Evolutionary conservation across 1,140 invertebrate species (phyloP), one percentile per base, ranked within the genome.

Genomic region (Trichonephila inaurata): DNA sequence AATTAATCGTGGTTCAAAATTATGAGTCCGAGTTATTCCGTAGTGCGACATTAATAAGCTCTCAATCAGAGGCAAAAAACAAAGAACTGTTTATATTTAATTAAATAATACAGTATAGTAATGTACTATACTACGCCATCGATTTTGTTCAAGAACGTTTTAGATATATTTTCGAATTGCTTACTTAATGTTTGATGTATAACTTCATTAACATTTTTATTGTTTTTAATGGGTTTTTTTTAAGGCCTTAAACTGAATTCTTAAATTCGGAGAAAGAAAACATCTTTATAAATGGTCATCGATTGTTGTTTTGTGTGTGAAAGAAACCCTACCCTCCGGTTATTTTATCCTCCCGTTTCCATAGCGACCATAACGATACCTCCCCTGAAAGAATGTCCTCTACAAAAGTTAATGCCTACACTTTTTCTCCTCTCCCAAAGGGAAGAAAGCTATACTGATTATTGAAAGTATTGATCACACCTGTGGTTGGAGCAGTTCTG

Each of bases 381-480:
- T 85, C 66, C 83, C 91, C 91, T 92, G 64, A 92, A 92, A 92
- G 91, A 92, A 92, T 92, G 83, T 92, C 58, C 69, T 91, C 60
- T 83, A 87, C 62, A 87, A 92, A 92, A 92, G 91, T 92, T 86
- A 92, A 92, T 92, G 85, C 64, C 16, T 66, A 44, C 81, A 40
- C 62, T 66, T 77, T 82, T 77, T 87, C 66, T 61, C 72, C 60
- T 87, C 64, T 66, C n/a, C 69, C 66, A 4, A 24, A 66, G 69
- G 62, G 60, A 90, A 64, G 61, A 83, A 92, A 83, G 61, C 90
- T 83, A 61, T 72, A 92, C 82, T 62, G 82, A 87, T 92, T 87
- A 92, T 92, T 92, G 91, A 87, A 92, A 92, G 51, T 92, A 92
- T 92, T 87, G 91, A 92, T 92, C 91, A 58, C 91, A 69, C 83